Base-by-base conservation (phyloP, 1,140 invertebrate species). In the Bombus waltoni region DNA sequence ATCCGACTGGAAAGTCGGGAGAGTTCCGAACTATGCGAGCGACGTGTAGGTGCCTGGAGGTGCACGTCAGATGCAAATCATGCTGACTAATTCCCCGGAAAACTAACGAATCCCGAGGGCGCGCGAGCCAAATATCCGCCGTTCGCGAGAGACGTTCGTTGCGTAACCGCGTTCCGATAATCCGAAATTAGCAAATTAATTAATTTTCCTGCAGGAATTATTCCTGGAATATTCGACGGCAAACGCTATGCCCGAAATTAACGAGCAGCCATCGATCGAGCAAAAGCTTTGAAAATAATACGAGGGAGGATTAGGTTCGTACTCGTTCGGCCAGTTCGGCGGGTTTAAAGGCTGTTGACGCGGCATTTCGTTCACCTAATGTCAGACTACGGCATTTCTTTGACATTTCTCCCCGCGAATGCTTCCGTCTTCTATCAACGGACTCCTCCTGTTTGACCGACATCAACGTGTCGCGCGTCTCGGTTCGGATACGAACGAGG, bases 31-130 rank as follows among this genome's bases (percentile, higher is more conserved):
- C 93, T 93, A 94, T 95, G 94, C 88, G 91, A 92, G 91, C 92
- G 93, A 94, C 93, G 93, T 93, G 90, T 93, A 90, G 93, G 92
- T 91, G 91, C 93, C 91, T 91, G 86, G 89, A 91, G 92, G 92
- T 89, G 88, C 87, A 94, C 93, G 94, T 95, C 94, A 94, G 94
- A 95, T 94, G 94, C 94, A 94, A 95, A 94, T 95, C 94, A 94
- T 92, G 91, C 89, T 90, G 89, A 92, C 93, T 94, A 95, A 95
- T 94, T 95, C 94, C 92, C 93, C 93, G 93, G 92, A 94, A 94
- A 94, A 95, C 93, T 94, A 89, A 88, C 86, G 90, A 89, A 93
- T 93, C 82, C 88, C 81, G 59, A 68, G 88, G 88, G 68, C 68
- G 73, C 38, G 73, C 57, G 28, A 9, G n/a, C 70, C 72, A 73